Evolutionary conservation across 2,113 vertebrate species (phyloP).

Genomic region (Corythornis madagascariensis): DNA sequence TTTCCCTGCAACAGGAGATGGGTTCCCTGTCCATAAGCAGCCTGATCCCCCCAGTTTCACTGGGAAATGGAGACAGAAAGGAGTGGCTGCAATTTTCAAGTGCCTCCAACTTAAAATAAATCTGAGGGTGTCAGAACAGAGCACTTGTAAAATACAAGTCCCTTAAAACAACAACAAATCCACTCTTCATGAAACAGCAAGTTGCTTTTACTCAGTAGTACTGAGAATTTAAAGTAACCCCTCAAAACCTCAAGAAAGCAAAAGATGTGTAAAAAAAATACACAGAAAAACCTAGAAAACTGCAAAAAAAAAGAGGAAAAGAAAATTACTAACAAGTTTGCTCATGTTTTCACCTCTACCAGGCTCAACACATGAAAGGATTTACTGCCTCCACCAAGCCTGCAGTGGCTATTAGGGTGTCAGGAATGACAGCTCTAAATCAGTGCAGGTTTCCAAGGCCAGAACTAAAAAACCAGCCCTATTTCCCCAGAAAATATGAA

Average conservation of each 20-base stretch:
- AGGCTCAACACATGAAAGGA: background rate
- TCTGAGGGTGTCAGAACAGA: background rate
- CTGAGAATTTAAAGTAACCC: background rate
- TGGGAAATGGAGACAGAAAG: background rate
- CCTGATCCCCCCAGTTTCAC: background rate
- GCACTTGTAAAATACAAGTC: background rate
- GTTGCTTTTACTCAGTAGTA: background rate
- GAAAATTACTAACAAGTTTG: constrained; percentile 12
- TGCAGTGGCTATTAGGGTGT: background rate
- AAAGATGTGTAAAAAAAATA: too few relatives aligned
- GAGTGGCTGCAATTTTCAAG: background rate
- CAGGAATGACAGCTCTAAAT: background rate
- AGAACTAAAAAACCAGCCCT: background rate
- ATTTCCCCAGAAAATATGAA: background rate
- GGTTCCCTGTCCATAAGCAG: background rate
- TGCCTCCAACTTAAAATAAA: background rate
- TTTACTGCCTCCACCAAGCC: background rate
- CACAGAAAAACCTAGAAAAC: background rate
- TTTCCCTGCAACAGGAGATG: background rate
- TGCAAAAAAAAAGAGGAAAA: background rate
- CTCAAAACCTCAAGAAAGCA: background rate
- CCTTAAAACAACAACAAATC: background rate
- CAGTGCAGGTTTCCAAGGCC: background rate
- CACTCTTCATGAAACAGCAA: background rate
- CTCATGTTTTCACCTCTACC: constrained; percentile 5